phyloP scores from a whole-genome alignment of 1,140 invertebrate genomes.

The Patella vulgata region DNA sequence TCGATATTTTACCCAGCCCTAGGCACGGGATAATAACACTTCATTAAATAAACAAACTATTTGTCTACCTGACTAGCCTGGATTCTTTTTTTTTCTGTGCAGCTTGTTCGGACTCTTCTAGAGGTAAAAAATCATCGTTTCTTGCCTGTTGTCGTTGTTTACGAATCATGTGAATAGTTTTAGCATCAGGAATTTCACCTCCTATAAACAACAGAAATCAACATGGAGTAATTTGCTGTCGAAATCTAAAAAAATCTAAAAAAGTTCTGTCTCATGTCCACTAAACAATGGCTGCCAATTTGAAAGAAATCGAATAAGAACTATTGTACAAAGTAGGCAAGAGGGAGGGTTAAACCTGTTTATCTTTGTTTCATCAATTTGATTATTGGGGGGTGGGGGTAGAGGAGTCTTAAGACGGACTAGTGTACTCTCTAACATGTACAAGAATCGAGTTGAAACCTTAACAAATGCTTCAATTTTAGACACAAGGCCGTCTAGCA shows the following conservation, averaged over 20 bases:
- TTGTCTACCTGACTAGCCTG: conserved; percentile 61
- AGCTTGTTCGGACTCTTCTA: conserved; percentile 73
- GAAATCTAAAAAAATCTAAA: no score
- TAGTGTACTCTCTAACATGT: no score
- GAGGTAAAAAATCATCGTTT: conserved; percentile 79
- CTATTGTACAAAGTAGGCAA: neutral
- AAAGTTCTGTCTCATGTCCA: neutral
- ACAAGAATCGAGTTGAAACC: no score
- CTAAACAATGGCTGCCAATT: neutral
- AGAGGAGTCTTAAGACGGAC: no score
- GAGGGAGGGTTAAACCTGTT: neutral
- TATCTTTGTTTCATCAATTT: no score
- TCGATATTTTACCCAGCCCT: no score
- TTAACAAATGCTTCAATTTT: no score
- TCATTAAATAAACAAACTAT: neutral
- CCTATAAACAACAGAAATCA: conserved; percentile 65
- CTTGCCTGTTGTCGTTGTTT: conserved; percentile 90
- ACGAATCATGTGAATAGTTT: conserved; percentile 93
- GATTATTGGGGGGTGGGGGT: no score
- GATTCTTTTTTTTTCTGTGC: conserved; percentile 51
- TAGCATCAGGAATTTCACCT: conserved; percentile 94
- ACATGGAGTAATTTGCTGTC: no score
- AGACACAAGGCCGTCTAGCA: no score
- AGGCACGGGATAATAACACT: neutral
- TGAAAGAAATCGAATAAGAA: neutral